A percentile compares a stretch with the other conserved stretches of the same genome.
Conservation (phyloP, 2,113 vertebrate genomes). For the Sphyrna mokarran region DNA sequence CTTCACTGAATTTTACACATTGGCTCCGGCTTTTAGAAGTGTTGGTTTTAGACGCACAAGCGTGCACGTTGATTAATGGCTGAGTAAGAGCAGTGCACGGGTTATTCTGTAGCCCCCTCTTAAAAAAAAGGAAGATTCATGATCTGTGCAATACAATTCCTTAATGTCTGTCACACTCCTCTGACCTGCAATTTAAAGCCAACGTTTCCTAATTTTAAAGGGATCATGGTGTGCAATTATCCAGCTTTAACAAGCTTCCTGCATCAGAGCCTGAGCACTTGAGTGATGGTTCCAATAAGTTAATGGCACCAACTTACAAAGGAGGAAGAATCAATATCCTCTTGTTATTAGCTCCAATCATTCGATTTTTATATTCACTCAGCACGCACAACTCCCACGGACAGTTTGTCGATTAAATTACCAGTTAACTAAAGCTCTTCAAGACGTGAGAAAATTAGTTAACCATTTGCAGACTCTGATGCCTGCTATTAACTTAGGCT, state of each 20-base stretch:
- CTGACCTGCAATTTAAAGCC: constrained; percentile 21
- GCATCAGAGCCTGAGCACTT: neutral
- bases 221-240: neutral
- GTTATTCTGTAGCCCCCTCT: neutral
- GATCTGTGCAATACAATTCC: neutral
- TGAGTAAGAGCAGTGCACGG: neutral
- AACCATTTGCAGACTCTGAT: constrained; percentile 14
- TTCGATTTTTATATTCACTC: constrained; percentile 27
- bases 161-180: neutral
- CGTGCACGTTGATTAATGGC: neutral
- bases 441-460: constrained; percentile 10
- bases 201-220: constrained; percentile 34
- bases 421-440: constrained; percentile 33
- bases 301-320: constrained; percentile 29
- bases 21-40: neutral
- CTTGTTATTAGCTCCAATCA: constrained; percentile 34
- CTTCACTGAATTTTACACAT: neutral
- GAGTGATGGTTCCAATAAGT: constrained; percentile 32
- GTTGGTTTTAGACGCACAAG: neutral
- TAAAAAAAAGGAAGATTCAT: neutral
- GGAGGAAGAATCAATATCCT: constrained; percentile 31
- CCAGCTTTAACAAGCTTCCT: constrained; percentile 28
- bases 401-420: constrained; percentile 34
- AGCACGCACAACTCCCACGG: neutral
- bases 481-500: neutral